phyloP scores from a whole-genome alignment of 2,113 vertebrate species.

The Lutjanus erythropterus region DNA sequence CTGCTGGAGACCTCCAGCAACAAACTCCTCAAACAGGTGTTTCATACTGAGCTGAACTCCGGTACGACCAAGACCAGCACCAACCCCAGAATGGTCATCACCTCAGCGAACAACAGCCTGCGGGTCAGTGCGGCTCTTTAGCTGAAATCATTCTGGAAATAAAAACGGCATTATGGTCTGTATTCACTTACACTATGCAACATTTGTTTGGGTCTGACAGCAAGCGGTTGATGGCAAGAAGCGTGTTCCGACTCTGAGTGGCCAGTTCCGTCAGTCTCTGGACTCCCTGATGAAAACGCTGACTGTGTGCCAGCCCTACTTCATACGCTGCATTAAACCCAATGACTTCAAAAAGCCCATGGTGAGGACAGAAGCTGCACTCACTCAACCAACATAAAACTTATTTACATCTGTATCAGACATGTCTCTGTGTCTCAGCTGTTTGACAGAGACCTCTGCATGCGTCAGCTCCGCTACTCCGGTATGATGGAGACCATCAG shows the following conservation, averaged over 20 bases:
- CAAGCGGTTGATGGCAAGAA: slow-evolving; percentile 87
- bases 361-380: slow-evolving; percentile 82
- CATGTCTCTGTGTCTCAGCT: slow-evolving; percentile 81
- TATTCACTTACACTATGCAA: background rate
- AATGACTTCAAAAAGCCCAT: slow-evolving; percentile 96
- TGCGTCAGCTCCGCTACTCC: slow-evolving; percentile 94
- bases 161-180: background rate
- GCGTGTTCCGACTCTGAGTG: slow-evolving; percentile 86
- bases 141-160: background rate
- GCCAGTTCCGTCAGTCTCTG: slow-evolving; percentile 96
- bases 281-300: slow-evolving; percentile 97
- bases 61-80: slow-evolving; percentile 49
- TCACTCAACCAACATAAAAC: slow-evolving; percentile 8
- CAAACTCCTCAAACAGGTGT: slow-evolving; percentile 91
- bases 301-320: slow-evolving; percentile 92
- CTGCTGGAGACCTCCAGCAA: slow-evolving; percentile 91
- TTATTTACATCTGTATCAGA: background rate
- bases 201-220: slow-evolving; percentile 43
- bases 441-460: slow-evolving; percentile 93
- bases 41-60: slow-evolving; percentile 81
- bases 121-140: slow-evolving; percentile 63
- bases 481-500: slow-evolving; percentile 98
- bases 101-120: slow-evolving; percentile 59
- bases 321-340: slow-evolving; percentile 97
- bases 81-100: slow-evolving; percentile 76